phyloP scores from a whole-genome alignment of 2,113 vertebrate species.

The Baryphthengus martii region DNA sequence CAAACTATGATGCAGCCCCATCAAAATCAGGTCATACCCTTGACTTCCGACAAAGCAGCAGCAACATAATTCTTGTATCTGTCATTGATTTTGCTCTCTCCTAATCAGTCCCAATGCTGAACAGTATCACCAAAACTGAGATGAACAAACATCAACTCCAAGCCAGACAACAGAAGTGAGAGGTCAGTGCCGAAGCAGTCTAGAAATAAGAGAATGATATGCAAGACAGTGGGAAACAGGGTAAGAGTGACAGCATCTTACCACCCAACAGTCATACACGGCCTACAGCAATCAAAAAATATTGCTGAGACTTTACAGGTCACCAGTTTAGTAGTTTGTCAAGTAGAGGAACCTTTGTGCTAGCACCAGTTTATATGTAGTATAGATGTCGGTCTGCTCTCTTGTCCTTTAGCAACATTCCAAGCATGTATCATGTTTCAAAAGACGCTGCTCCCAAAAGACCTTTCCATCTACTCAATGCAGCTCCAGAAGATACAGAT shows the following conservation, averaged over 20 bases:
- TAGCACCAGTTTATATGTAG: background rate
- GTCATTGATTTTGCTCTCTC: background rate
- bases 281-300: background rate
- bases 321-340: background rate
- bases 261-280: background rate
- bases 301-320: background rate
- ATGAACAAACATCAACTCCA: background rate
- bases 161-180: background rate
- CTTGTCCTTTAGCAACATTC: background rate
- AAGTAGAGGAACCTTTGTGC: background rate
- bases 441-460: background rate
- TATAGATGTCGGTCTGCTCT: background rate
- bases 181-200: background rate
- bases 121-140: background rate
- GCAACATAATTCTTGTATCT: background rate
- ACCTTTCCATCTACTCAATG: background rate
- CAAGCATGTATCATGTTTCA: background rate
- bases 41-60: background rate
- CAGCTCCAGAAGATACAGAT: background rate
- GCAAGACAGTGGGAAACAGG: background rate
- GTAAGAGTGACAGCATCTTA: background rate
- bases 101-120: background rate
- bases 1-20: background rate
- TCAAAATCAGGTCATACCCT: background rate
- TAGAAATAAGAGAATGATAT: fast-evolving